Conservation (phyloP, 2,797 vertebrate genomes). For the Anabas testudineus region DNA sequence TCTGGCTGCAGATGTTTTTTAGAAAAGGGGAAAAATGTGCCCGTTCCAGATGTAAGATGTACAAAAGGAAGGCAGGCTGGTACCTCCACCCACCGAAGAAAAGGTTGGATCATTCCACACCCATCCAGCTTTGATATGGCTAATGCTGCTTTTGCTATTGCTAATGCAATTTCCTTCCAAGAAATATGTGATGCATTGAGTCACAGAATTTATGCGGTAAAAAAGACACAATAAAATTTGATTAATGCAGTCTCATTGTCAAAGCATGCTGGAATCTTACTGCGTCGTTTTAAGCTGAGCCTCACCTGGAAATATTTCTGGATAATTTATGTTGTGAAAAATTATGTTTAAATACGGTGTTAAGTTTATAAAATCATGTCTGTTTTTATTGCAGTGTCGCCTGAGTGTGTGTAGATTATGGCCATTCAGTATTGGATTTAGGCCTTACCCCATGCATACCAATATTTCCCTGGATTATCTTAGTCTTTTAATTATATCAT, state of each 20-base stretch:
- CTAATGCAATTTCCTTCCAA: constrained; percentile 44
- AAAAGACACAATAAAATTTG: constrained; percentile 50
- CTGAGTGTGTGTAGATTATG: too few relatives aligned
- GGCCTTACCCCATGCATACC: too few relatives aligned
- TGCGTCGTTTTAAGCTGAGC: constrained; percentile 13
- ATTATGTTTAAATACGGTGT: neutral
- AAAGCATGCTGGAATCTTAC: constrained; percentile 7
- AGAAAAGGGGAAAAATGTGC: constrained; percentile 62
- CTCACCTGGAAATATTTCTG: constrained; percentile 20
- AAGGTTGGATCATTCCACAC: constrained; percentile 65
- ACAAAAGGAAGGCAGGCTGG: constrained; percentile 76
- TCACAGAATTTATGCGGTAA: constrained; percentile 50
- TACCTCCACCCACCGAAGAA: constrained; percentile 73
- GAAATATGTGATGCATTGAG: constrained; percentile 54
- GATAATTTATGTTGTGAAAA: constrained; percentile 3
- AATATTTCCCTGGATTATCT: too few relatives aligned
- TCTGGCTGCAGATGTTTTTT: constrained; percentile 87
- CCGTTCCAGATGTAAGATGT: constrained; percentile 82
- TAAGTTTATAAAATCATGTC: too few relatives aligned
- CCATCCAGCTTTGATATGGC: constrained; percentile 64
- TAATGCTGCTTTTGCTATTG: constrained; percentile 55
- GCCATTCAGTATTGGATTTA: too few relatives aligned
- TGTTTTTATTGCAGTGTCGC: too few relatives aligned
- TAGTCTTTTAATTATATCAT: too few relatives aligned
- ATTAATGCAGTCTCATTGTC: constrained; percentile 42